These are phyloP conservation scores for Sandelia bainsii DNA, from an alignment of 2,797 vertebrate species.

Conservation along the genomic window DNA sequence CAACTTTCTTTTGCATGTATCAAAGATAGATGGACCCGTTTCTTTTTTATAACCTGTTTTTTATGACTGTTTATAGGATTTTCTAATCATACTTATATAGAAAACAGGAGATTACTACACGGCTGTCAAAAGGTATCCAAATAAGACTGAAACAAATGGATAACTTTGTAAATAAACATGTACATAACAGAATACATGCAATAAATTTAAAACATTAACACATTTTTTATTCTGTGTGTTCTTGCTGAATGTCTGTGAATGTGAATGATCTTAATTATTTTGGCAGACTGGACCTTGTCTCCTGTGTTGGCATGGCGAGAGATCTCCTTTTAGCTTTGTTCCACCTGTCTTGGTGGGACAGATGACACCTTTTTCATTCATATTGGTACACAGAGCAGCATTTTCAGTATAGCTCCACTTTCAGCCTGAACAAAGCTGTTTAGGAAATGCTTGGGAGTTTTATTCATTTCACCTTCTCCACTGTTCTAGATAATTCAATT, in stretches of 20 bases:
- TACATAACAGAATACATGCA: conserved; percentile 84
- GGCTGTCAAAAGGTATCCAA: conserved; percentile 66
- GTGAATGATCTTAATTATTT: neutral
- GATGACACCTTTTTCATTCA: neutral
- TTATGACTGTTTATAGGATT: conserved; percentile 74
- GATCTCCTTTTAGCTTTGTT: neutral
- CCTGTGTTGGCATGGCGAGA: neutral
- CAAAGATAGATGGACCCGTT: conserved; percentile 71
- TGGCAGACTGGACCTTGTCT: neutral
- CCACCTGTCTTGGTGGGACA: neutral
- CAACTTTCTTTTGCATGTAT: conserved; percentile 71
- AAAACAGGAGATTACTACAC: conserved; percentile 68
- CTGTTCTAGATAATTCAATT: too few relatives aligned
- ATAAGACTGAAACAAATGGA: conserved; percentile 62
- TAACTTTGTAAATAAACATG: conserved; percentile 85
- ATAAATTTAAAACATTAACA: conserved; percentile 78
- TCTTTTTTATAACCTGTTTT: conserved; percentile 68
- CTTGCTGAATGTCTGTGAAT: neutral
- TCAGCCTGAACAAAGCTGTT: too few relatives aligned
- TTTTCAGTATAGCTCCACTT: neutral
- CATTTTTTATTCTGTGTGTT: conserved; percentile 27
- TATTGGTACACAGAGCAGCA: too few relatives aligned
- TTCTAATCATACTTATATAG: conserved; percentile 74
- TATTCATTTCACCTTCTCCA: too few relatives aligned
- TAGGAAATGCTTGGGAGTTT: too few relatives aligned